Conservation (phyloP, 30 jellyfish, hydroid and myxozoan genomes). For the Pelagia noctiluca region DNA sequence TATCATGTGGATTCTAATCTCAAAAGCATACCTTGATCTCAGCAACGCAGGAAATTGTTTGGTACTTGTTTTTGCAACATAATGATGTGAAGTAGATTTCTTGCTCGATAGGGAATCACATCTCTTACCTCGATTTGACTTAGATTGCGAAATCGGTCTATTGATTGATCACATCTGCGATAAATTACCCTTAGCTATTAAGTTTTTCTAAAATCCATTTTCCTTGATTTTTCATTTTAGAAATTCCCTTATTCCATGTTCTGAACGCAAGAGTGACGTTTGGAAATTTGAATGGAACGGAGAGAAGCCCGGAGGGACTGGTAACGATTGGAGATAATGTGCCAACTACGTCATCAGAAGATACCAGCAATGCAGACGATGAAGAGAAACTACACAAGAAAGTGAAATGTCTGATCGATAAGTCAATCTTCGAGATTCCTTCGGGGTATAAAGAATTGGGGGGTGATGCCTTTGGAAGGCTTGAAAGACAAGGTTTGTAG, state of each 20-base stretch:
- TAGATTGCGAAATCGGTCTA: too few species aligned
- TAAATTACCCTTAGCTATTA: too few species aligned
- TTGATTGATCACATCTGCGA: too few species aligned
- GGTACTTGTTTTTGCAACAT: too few species aligned
- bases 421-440: slow-evolving; percentile 87
- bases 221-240: slow-evolving; percentile 41
- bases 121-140: too few species aligned
- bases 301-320: slow-evolving; percentile 83
- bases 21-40: too few species aligned
- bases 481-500: slow-evolving; percentile 80
- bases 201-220: neutral
- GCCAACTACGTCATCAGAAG: slow-evolving; percentile 38
- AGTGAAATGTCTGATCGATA: slow-evolving; percentile 87
- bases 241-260: slow-evolving; percentile 92
- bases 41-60: too few species aligned
- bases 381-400: slow-evolving; percentile 58
- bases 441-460: slow-evolving; percentile 82
- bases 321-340: slow-evolving; percentile 72
- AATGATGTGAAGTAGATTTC: too few species aligned
- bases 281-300: slow-evolving; percentile 87
- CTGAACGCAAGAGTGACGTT: slow-evolving; percentile 94
- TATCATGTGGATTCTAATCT: too few species aligned
- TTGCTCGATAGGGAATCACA: too few species aligned
- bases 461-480: slow-evolving; percentile 66
- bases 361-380: slow-evolving; percentile 36